phyloP scores from a whole-genome alignment of 1,140 invertebrate species.

The Drosophila ohnishii region DNA sequence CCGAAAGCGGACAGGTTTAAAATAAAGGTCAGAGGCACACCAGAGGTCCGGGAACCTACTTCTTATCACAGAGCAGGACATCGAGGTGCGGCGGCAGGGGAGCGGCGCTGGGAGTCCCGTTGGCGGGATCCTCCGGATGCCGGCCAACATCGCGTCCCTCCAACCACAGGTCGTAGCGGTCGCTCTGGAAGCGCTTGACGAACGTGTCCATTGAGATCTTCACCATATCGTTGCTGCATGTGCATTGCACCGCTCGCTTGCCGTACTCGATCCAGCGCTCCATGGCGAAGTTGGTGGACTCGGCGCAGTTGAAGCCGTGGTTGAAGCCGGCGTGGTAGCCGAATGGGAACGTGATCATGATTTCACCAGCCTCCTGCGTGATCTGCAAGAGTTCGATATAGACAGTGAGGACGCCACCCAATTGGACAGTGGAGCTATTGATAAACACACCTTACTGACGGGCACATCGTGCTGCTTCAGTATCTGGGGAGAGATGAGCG shows the following conservation, averaged over 20 bases:
- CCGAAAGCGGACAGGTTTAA: neutral
- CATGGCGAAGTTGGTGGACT: conserved; percentile 99
- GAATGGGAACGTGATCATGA: conserved; percentile 99
- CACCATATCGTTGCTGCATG: conserved; percentile 95
- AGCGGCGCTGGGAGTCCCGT: conserved; percentile 51
- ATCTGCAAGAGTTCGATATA: conserved; percentile 85
- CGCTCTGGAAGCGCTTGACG: conserved; percentile 96
- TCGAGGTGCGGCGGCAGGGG: conserved; percentile 74
- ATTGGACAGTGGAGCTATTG: neutral
- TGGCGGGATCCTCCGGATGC: conserved; percentile 94
- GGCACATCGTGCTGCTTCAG: conserved; percentile 97
- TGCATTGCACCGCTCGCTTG: conserved; percentile 93
- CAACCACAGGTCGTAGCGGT: conserved; percentile 87
- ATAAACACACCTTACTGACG: conserved; percentile 88
- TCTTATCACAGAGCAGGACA: conserved; percentile 77
- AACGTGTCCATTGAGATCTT: conserved; percentile 99
- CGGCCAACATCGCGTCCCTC: conserved; percentile 93
- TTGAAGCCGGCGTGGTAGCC: conserved; percentile 98
- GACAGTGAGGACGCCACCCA: neutral
- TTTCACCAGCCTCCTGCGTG: conserved; percentile 97
- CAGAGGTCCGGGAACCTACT: conserved; percentile 54
- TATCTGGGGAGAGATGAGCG: conserved; percentile 96
- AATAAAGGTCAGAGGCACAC: neutral
- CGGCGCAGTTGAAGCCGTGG: conserved; percentile 99
- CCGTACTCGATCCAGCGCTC: conserved; percentile 99